Evolutionary conservation across 1,140 invertebrate species (phyloP), one percentile per base, ranked within the genome.

Genomic region (Lasioglossum albipes): DNA sequence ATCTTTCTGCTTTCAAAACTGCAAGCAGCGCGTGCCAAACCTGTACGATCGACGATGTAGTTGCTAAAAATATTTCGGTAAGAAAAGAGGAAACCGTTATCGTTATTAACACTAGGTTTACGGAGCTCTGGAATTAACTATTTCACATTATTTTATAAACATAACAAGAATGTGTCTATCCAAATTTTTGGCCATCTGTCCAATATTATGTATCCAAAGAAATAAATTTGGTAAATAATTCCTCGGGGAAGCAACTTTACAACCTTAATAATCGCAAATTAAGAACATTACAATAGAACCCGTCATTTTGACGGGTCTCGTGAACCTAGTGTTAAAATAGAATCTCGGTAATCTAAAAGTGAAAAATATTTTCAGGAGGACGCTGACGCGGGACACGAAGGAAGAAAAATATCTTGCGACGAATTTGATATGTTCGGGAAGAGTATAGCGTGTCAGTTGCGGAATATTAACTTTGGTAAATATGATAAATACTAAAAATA

Each of bases 371-470:
- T 78, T 85, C 42, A 85, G 84, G 12, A 70, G n/a, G 61, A 76
- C 59, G 9, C 36, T 12, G 31, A 67, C 27, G 12, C 59, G 16
- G 7, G 72, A 22, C 9, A 2, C 5, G 71, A 65, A 49, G 36
- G 2, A 3, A 74, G 7, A 69, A 85, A 9, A 59, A 82, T 67
- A 75, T 31, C 12, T 42, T n/a, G 73, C 27, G 83, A 85, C 22
- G 81, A 71, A 0, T 86, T 86, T 20, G 83, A 86, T 0, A 82
- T 86, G 68, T 86, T 86, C 6, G 84, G 74, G 10, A 85, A 82
- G 42, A 85, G 61, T n/a, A 42, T 86, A 13, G 84, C 84, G 5
- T 86, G 69, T 57, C 84, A 86, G 65, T 64, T 86, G 31, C 74
- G 79, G 41, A 79, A 69, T 66, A 75, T 86, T 57, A 73, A 54